Conservation (phyloP, 2,113 vertebrate species). For the Alosa alosa region DNA sequence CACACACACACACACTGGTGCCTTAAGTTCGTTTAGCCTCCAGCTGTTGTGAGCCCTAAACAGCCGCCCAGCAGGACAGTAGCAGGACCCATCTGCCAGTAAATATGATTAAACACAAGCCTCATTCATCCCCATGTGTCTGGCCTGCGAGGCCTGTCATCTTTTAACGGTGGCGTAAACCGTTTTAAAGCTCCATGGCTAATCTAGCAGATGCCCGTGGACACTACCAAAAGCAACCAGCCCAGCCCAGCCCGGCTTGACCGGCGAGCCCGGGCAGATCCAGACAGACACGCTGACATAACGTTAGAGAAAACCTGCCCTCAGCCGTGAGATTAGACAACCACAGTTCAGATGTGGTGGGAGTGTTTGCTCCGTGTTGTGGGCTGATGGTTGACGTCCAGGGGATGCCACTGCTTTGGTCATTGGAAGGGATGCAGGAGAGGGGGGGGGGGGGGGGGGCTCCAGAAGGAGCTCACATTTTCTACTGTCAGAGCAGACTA, state of each 20-base stretch:
- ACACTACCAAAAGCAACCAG: background rate
- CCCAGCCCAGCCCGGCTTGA: background rate
- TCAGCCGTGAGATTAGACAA: no score
- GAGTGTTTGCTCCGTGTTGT: no score
- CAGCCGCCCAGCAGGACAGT: background rate
- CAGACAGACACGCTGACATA: background rate
- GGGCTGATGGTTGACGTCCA: no score
- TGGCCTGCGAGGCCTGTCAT: background rate
- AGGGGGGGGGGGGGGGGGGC: no score
- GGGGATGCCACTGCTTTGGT: no score
- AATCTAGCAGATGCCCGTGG: background rate
- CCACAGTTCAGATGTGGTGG: no score
- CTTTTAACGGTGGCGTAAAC: background rate
- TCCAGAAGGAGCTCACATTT: no score
- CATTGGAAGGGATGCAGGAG: no score
- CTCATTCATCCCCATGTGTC: constrained; percentile 3
- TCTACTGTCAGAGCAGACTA: no score
- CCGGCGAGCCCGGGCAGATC: background rate
- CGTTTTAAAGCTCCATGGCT: background rate
- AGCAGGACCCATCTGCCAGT: constrained; percentile 12
- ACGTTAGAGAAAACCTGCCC: no score
- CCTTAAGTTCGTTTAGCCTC: background rate
- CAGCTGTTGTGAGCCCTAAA: constrained; percentile 23
- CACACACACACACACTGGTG: background rate
- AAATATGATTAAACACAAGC: constrained; percentile 44